Evolutionary conservation across 2,797 vertebrate species (phyloP).

Genomic region (Cirrhinus molitorella): DNA sequence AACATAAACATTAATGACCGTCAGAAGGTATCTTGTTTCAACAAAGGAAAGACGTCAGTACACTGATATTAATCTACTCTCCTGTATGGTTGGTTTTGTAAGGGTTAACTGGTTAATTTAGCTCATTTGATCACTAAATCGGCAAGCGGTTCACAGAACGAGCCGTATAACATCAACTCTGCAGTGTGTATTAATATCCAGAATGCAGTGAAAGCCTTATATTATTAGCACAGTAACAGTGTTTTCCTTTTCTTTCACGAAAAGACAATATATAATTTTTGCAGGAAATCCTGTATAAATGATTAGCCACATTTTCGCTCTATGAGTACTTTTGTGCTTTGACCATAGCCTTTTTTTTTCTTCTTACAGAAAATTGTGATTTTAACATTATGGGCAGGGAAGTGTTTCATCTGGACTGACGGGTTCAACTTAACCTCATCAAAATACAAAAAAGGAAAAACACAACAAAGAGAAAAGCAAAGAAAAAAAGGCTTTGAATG

Average conservation of each 20-base stretch:
- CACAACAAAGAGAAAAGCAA: neutral
- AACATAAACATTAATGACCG: neutral
- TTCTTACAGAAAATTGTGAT: neutral
- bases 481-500: neutral
- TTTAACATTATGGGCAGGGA: neutral
- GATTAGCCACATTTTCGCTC: neutral
- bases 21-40: neutral
- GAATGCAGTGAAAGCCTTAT: no score
- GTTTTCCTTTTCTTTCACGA: no score
- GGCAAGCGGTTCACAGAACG: no score
- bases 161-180: no score
- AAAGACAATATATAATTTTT: neutral
- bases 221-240: no score
- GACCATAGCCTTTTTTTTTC: neutral
- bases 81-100: no score
- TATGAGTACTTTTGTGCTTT: neutral
- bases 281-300: neutral
- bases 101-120: no score
- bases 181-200: no score
- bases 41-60: neutral
- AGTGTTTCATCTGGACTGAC: neutral
- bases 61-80: no score
- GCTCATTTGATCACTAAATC: no score
- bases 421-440: neutral
- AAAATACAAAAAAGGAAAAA: neutral